These are phyloP conservation scores for Psettodes erumei DNA, from an alignment of 2,113 vertebrate genomes.

Conservation along the genomic window DNA sequence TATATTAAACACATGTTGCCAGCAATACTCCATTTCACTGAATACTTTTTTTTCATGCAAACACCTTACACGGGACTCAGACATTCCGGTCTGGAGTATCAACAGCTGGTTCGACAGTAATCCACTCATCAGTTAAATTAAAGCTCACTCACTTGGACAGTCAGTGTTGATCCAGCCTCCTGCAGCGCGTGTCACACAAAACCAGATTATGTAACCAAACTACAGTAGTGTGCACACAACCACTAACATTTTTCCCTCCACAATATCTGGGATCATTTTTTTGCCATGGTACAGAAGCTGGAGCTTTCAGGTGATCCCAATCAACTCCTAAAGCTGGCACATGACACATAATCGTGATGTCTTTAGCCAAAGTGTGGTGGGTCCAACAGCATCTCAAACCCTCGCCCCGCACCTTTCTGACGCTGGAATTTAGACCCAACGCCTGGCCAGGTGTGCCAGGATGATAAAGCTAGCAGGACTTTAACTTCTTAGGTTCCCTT, in stretches of 20 bases:
- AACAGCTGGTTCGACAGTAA: conserved; percentile 71
- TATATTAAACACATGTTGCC: conserved; percentile 46
- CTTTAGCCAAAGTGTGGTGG: background rate
- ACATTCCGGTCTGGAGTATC: conserved; percentile 41
- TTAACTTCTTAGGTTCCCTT: background rate
- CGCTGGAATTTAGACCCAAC: background rate
- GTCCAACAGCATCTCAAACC: background rate
- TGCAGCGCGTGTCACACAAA: conserved; percentile 30
- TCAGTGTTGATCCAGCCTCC: conserved; percentile 57
- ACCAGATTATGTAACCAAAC: conserved; percentile 34
- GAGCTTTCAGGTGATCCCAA: conserved; percentile 4
- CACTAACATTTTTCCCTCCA: conserved; percentile 15
- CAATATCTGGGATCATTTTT: conserved; percentile 30
- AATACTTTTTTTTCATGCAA: conserved; percentile 57
- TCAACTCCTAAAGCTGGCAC: background rate
- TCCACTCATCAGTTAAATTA: conserved; percentile 77
- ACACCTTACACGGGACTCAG: conserved; percentile 55
- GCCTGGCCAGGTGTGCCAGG: background rate
- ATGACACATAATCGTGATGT: background rate
- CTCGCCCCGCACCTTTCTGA: background rate
- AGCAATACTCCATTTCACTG: conserved; percentile 10
- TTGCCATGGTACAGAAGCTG: conserved; percentile 18
- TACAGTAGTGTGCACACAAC: background rate
- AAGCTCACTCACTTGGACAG: conserved; percentile 65
- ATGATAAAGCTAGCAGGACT: background rate